Conservation (phyloP, 2,113 vertebrate genomes). For the Anoura caudifer region DNA sequence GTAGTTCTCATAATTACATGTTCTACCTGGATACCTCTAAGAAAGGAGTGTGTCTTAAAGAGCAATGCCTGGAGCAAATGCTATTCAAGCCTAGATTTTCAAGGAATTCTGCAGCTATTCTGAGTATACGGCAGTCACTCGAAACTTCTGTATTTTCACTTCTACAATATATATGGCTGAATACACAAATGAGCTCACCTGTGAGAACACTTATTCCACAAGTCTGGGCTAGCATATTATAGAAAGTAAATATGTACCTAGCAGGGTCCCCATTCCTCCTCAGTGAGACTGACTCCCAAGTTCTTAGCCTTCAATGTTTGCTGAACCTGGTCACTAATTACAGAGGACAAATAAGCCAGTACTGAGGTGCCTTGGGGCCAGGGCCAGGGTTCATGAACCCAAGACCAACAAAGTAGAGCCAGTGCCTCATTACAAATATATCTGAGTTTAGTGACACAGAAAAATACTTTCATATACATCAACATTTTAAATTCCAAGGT, state of each 20-base stretch:
- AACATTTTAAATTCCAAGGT: slow-evolving; percentile 5
- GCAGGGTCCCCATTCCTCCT: neutral
- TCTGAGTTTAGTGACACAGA: neutral
- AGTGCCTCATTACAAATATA: neutral
- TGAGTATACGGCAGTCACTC: neutral
- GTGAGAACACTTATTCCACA: neutral
- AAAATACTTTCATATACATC: neutral
- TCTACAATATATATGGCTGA: neutral
- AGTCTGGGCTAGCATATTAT: neutral
- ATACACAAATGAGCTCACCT: neutral
- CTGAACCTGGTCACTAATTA: neutral
- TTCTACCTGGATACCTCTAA: neutral
- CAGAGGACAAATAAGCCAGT: neutral
- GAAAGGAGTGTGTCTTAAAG: neutral
- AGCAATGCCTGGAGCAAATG: neutral
- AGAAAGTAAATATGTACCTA: neutral
- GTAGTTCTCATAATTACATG: neutral
- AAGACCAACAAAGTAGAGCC: neutral
- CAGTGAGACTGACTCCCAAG: neutral
- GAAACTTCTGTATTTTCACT: neutral
- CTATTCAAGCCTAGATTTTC: neutral
- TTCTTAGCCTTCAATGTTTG: neutral
- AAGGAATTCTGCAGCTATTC: slow-evolving; percentile 5
- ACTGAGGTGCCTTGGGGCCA: neutral
- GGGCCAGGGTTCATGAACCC: neutral